Percentiles rank a stretch among this genome's conserved stretches.
Evolutionary conservation across 2,888 invertebrate genomes (phyloP).

Genomic region (Trissonchulus latispiculum): DNA sequence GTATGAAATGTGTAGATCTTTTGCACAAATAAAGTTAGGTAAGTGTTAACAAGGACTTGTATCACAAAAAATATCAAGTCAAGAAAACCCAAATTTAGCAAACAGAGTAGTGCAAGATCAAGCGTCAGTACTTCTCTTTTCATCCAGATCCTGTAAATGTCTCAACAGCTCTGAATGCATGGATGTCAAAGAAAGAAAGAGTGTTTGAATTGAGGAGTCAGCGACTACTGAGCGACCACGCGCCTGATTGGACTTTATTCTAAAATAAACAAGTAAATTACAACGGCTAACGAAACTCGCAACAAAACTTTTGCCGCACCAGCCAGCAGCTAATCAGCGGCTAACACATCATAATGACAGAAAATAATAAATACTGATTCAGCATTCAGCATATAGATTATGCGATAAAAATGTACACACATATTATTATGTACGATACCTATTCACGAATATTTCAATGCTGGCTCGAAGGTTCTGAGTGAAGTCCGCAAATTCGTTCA

Average conservation of each 20-base stretch:
- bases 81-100: neutral
- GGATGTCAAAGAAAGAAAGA: constrained; percentile 90
- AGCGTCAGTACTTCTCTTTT: constrained; percentile 49
- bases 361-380: too few relatives aligned
- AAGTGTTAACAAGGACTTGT: too few relatives aligned
- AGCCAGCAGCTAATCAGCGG: too few relatives aligned
- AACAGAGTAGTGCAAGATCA: too few relatives aligned
- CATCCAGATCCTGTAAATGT: constrained; percentile 63
- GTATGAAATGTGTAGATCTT: neutral
- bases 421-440: too few relatives aligned
- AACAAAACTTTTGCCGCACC: too few relatives aligned
- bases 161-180: constrained; percentile 85
- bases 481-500: constrained; percentile 2
- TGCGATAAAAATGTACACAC: too few relatives aligned
- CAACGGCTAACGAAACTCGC: too few relatives aligned
- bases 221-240: constrained; percentile 85
- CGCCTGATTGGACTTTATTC: constrained; percentile 89
- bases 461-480: constrained; percentile 31
- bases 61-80: constrained; percentile 20
- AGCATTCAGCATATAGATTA: too few relatives aligned
- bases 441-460: constrained; percentile 87
- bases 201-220: constrained; percentile 89
- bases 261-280: neutral
- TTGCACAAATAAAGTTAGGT: neutral
- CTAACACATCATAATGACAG: too few relatives aligned